phyloP scores from a whole-genome alignment of 2,113 vertebrate species.

The Ictalurus furcatus region DNA sequence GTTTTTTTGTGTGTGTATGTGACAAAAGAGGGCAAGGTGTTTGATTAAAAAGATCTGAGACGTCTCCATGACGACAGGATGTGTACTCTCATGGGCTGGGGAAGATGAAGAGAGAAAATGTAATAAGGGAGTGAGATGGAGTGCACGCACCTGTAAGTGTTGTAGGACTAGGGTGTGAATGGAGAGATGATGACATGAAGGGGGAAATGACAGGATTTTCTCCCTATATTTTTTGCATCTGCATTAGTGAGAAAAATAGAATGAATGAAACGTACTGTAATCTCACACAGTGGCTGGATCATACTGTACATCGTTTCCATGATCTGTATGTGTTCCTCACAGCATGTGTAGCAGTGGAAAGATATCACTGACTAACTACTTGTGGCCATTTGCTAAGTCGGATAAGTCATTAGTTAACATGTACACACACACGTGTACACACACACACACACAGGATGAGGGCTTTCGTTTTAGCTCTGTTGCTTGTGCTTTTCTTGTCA shows the following conservation, averaged over 20 bases:
- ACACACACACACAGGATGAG: background rate
- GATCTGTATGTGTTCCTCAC: background rate
- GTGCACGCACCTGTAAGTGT: background rate
- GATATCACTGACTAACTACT: background rate
- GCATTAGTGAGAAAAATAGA: background rate
- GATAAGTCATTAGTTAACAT: background rate
- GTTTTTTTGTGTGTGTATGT: background rate
- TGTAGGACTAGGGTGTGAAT: background rate
- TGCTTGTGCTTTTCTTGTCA: background rate
- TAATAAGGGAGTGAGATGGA: background rate
- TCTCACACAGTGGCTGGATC: background rate
- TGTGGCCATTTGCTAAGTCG: background rate
- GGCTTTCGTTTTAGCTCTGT: background rate
- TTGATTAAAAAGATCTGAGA: conserved; percentile 26
- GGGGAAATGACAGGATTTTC: background rate
- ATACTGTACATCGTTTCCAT: background rate
- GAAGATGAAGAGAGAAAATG: conserved; percentile 18
- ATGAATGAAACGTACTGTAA: background rate
- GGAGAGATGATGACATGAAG: background rate
- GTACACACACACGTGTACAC: background rate
- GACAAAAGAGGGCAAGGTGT: background rate
- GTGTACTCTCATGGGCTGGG: conserved; percentile 7
- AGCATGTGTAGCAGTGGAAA: background rate
- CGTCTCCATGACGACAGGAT: conserved; percentile 17
- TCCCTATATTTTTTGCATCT: background rate